Conservation (phyloP, 2,113 vertebrate genomes). For the Pachyramphus minor region DNA sequence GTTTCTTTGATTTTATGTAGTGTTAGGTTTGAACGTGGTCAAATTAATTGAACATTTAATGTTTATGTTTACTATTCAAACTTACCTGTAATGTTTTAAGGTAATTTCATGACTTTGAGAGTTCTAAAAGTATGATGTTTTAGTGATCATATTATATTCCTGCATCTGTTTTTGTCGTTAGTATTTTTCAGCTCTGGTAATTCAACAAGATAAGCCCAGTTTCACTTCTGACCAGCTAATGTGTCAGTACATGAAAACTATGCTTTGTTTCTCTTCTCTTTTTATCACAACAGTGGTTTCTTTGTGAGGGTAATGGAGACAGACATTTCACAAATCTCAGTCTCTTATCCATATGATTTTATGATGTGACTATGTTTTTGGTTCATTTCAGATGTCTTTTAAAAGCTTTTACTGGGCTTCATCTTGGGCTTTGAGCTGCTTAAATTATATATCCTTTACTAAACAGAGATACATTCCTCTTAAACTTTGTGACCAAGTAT, state of each 20-base stretch:
- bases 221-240: not conserved
- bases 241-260: not conserved
- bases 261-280: not conserved
- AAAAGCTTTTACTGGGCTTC: not conserved
- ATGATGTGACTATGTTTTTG: not conserved
- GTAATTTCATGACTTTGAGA: not conserved
- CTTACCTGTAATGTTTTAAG: not conserved
- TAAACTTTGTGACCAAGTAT: not conserved
- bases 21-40: not conserved
- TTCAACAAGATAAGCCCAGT: not conserved
- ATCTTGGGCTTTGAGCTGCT: not conserved
- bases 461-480: not conserved
- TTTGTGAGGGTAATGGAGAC: not conserved
- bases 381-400: not conserved
- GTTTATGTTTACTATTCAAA: not conserved
- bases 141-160: not conserved
- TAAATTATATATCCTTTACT: not conserved
- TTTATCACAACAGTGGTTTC: not conserved
- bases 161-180: not conserved
- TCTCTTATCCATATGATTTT: not conserved
- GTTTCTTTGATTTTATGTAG: not conserved
- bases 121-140: not conserved
- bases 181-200: not conserved
- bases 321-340: not conserved
- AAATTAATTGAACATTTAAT: not conserved